Base-by-base conservation (phyloP, 1,140 invertebrate genomes). In the Pogonus chalceus region DNA sequence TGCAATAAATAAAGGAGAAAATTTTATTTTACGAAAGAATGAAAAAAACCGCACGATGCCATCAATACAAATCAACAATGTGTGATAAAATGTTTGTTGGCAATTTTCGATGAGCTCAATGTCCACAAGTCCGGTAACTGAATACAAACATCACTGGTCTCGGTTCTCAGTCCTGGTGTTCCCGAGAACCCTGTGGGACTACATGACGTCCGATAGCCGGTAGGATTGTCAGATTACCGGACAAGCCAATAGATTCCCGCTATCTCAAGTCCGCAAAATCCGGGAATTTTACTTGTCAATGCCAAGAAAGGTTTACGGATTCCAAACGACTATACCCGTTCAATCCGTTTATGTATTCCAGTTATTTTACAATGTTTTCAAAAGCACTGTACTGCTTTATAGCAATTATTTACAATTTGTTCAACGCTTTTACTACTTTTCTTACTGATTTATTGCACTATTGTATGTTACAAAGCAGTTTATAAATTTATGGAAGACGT, bases 171-270 rank as follows among this genome's bases (percentile, higher is more conserved):
- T 12, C 9, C 37, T 7, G 7, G 3, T 16, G 37, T 43, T 12
- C 37, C n/a, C n/a, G n/a, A n/a, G n/a, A 43, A 9, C 18, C 4
- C 26, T 14, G 37, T 12, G 18, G 37, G 37, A 43, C 37, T 43
- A 10, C 18, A 3, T 9, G 37, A 7, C 18, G 37, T 43, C 37
- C 7, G 37, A 43, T 43, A 9, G 37, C 37, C 37, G 18, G 37
- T 16, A 43, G 37, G 37, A 43, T 43, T 43, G 37, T 43, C 37
- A 43, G 37, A 43, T 43, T 43, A 43, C 37, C 37, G 37, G 18
- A 9, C 37, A 43, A 43, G 37, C 37, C 37, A 43, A 43, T 43
- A 43, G 37, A 43, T 43, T 43, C 37, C 9, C 37, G 37, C 37
- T 43, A 43, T 43, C 37, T 43, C 37, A 18, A 43, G 37, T 3